phyloP scores from a whole-genome alignment of 1,140 invertebrate genomes.

The Solenopsis invicta region DNA sequence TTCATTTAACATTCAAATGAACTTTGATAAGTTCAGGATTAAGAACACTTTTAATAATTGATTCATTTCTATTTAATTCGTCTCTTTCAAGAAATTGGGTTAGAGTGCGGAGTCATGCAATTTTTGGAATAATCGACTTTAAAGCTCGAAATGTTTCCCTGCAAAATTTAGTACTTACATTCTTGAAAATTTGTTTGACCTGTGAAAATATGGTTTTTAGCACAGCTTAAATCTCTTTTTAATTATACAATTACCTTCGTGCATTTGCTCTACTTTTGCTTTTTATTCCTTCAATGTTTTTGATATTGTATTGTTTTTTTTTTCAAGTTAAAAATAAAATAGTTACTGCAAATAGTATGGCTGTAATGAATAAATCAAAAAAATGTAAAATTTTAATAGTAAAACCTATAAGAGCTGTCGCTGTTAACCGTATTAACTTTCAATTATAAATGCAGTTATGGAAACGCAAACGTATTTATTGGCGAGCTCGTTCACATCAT shows the following conservation, averaged over 20 bases:
- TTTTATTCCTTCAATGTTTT: neutral
- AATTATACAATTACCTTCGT: neutral
- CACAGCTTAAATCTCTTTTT: neutral
- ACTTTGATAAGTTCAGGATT: slow-evolving; percentile 12
- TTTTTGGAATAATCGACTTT: slow-evolving; percentile 51
- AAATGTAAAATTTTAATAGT: too few relatives aligned
- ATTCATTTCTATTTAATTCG: slow-evolving; percentile 44
- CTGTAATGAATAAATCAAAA: too few relatives aligned
- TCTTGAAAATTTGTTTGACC: slow-evolving; percentile 19
- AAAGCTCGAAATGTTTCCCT: slow-evolving; percentile 18
- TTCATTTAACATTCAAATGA: slow-evolving; percentile 29
- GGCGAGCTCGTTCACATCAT: too few relatives aligned
- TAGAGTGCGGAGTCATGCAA: slow-evolving; percentile 28
- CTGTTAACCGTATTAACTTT: too few relatives aligned
- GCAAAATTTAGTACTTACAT: slow-evolving; percentile 34
- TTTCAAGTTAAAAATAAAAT: too few relatives aligned
- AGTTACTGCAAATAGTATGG: too few relatives aligned
- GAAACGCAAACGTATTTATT: too few relatives aligned
- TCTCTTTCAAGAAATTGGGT: neutral
- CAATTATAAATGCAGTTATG: too few relatives aligned
- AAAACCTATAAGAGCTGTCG: too few relatives aligned
- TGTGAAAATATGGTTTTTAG: slow-evolving; percentile 16
- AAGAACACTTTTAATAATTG: slow-evolving; percentile 29
- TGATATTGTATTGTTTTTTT: neutral
- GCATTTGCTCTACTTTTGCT: neutral